Evolutionary conservation across 2,797 vertebrate genomes (phyloP), one percentile per base, ranked within the genome.

Genomic region (Crenuchus spilurus): DNA sequence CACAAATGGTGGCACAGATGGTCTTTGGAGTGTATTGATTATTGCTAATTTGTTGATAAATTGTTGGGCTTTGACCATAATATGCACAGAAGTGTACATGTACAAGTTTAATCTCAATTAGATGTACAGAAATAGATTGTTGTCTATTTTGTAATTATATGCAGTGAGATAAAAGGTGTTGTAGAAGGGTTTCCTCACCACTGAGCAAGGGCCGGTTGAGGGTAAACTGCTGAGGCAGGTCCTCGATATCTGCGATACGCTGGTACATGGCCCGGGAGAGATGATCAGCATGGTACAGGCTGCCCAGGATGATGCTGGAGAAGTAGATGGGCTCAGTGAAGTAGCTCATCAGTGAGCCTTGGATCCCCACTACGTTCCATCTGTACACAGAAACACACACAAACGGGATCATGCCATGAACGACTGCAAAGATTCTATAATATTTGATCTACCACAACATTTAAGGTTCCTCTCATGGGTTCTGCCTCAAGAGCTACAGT

Each of bases 251-350:
- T 54, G 95, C 90, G 86, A 98, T 95, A 78, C 97, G 93, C 91
- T 98, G 97, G 93, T 98, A 98, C 90, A 97, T 95, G 87, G 97
- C 97, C 77, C 97, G 91, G 84, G 96, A 98, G 70, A 98, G 95
- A 89, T 98, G 97, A 90, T 98, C 97, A 8, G 94, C 96, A 20
- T 98, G 97, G 91, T 98, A 98, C 51, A 98, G 93, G 86, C 96
- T 98, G 83, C 97, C 97, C 81, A 98, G 88, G 91, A 98, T 97
- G 92, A 98, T 96, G 92, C 97, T 98, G 78, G 96, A 97, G 91
- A 98, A 95, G 92, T 98, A 98, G 87, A 98, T 91, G 16, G 97
- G 97, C 87, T 97, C 95, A 49, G 95, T 91, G 81, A 98, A 96
- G 86, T 96, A 93, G 92, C 95, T 97, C 92, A 98, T 96, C 87